A percentile compares a stretch with the other conserved stretches of the same genome.
phyloP scores from a whole-genome alignment of 2,797 vertebrate genomes.

The Rachycentron canadum region DNA sequence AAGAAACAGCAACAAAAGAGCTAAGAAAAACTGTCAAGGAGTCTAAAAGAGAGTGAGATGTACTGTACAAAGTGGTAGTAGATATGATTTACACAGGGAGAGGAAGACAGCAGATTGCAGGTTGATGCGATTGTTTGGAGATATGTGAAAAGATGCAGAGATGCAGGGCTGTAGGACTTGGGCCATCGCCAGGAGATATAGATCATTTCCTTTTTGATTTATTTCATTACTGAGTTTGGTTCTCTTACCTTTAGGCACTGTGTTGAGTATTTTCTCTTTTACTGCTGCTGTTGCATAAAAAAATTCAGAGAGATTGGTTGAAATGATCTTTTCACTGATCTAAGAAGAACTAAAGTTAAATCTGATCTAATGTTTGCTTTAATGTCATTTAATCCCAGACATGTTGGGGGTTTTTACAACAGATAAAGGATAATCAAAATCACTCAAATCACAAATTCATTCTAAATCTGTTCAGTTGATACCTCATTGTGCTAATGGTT shows the following conservation, averaged over 20 bases:
- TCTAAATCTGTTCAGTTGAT: background rate
- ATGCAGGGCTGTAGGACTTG: background rate
- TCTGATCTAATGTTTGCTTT: background rate
- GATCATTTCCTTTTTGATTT: background rate
- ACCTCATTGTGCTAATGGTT: background rate
- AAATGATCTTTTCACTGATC: background rate
- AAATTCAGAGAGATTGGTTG: background rate
- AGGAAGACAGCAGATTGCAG: background rate
- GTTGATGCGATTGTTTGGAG: background rate
- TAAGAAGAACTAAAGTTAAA: background rate
- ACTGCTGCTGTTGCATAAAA: background rate
- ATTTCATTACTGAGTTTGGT: background rate
- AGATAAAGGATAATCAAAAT: background rate
- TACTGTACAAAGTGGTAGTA: background rate
- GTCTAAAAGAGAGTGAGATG: background rate
- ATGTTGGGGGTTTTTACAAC: background rate
- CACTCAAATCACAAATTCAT: background rate
- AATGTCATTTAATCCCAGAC: background rate
- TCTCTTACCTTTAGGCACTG: background rate
- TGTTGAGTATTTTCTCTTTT: background rate
- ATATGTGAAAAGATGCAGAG: background rate
- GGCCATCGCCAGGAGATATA: background rate
- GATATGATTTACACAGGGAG: background rate
- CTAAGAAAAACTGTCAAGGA: background rate
- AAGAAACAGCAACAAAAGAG: background rate